Conservation (phyloP, 2,888 invertebrate species). For the Caenorhabditis auriculariae region DNA sequence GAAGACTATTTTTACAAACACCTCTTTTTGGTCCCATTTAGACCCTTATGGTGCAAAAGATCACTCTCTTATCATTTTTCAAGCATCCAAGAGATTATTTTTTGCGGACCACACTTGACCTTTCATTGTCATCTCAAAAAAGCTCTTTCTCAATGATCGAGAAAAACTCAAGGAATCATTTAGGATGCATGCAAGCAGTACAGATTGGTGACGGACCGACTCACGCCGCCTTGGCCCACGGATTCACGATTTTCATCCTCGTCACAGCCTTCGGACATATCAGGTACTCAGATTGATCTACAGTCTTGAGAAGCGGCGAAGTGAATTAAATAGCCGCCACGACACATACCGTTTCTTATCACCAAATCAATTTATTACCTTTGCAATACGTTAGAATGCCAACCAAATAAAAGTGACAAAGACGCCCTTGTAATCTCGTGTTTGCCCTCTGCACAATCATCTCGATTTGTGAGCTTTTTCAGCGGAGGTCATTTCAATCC, state of each 20-base stretch:
- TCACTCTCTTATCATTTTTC: neutral
- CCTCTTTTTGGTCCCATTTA: no score
- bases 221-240: conserved; percentile 51
- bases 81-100: neutral
- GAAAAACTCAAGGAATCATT: no score
- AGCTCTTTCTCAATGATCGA: no score
- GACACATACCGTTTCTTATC: no score
- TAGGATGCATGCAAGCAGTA: neutral
- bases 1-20: neutral
- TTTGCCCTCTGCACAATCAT: neutral
- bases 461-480: conserved; percentile 4
- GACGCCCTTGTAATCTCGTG: no score
- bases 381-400: no score
- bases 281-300: no score
- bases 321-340: neutral
- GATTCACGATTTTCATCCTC: conserved; percentile 51
- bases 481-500: conserved; percentile 67
- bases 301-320: neutral
- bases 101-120: conserved; percentile 23
- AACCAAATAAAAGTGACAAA: no score
- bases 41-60: no score
- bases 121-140: no score
- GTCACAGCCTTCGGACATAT: conserved; percentile 53
- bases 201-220: conserved; percentile 30
- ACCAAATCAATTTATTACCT: no score